phyloP scores from a whole-genome alignment of 2,888 invertebrate genomes.

The Serrognathus titanus region DNA sequence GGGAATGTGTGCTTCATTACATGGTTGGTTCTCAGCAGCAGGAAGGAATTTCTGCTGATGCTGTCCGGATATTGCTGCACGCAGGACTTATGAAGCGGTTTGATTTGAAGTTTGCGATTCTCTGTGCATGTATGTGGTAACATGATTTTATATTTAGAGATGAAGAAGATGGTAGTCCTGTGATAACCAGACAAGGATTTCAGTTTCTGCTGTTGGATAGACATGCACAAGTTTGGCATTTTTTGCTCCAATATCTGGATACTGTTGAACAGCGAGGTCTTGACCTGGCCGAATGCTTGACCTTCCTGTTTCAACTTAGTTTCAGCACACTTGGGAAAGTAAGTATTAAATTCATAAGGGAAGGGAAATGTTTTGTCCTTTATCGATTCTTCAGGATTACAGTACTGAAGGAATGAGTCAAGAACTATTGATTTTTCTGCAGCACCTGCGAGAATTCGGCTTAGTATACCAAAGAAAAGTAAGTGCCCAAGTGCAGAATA shows the following conservation, averaged over 20 bases:
- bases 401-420: constrained; percentile 92
- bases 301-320: constrained; percentile 94
- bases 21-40: constrained; percentile 91
- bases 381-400: constrained; percentile 68
- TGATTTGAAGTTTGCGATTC: constrained; percentile 6
- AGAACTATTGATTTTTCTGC: constrained; percentile 83
- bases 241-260: constrained; percentile 92
- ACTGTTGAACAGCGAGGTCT: constrained; percentile 85
- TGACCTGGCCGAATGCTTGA: constrained; percentile 86
- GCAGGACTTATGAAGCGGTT: constrained; percentile 90
- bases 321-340: constrained; percentile 91
- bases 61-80: constrained; percentile 87
- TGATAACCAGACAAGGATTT: constrained; percentile 93
- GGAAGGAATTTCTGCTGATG: constrained; percentile 89
- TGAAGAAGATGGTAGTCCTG: constrained; percentile 75
- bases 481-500: constrained; percentile 14
- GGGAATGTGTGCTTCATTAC: constrained; percentile 96
- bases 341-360: constrained; percentile 22
- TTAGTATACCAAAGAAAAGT: constrained; percentile 95
- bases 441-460: constrained; percentile 95
- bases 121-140: background rate
- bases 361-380: background rate
- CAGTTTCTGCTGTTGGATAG: constrained; percentile 94
- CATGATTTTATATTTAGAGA: constrained; percentile 49
- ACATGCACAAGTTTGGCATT: constrained; percentile 95